phyloP scores from a whole-genome alignment of 2,113 vertebrate species.

The Oreochromis tanganicae region DNA sequence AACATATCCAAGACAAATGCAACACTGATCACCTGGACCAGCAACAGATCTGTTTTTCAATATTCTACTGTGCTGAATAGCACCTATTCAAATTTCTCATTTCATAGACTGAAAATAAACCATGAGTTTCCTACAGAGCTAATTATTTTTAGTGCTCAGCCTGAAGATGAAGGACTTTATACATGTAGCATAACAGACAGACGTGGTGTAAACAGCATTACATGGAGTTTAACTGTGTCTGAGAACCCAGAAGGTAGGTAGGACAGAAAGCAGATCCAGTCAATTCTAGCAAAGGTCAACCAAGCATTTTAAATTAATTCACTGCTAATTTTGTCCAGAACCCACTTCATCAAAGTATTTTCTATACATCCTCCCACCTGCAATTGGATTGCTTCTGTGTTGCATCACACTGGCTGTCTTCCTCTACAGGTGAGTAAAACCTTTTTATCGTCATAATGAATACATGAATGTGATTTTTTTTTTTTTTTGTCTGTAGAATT shows the following conservation, averaged over 20 bases:
- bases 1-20: neutral
- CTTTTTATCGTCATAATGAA: neutral
- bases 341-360: rapidly evolving
- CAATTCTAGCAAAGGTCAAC: neutral
- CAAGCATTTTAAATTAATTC: neutral
- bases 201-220: rapidly evolving
- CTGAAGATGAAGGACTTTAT: conserved; percentile 27
- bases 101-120: neutral
- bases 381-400: neutral
- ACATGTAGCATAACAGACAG: rapidly evolving
- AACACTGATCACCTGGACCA: rapidly evolving
- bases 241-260: neutral
- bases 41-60: rapidly evolving
- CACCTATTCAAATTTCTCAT: neutral
- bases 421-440: neutral
- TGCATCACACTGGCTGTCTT: rapidly evolving
- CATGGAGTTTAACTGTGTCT: conserved; percentile 16
- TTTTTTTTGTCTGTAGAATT: neutral
- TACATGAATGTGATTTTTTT: neutral
- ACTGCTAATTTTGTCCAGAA: neutral
- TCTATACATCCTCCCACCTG: neutral
- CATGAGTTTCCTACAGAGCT: neutral
- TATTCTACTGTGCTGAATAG: rapidly evolving
- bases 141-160: neutral
- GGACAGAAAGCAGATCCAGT: neutral